Percentiles rank a stretch among this genome's conserved stretches.
Evolutionary conservation across 2,888 invertebrate species (phyloP).

Genomic region (Pherbina coryleti): DNA sequence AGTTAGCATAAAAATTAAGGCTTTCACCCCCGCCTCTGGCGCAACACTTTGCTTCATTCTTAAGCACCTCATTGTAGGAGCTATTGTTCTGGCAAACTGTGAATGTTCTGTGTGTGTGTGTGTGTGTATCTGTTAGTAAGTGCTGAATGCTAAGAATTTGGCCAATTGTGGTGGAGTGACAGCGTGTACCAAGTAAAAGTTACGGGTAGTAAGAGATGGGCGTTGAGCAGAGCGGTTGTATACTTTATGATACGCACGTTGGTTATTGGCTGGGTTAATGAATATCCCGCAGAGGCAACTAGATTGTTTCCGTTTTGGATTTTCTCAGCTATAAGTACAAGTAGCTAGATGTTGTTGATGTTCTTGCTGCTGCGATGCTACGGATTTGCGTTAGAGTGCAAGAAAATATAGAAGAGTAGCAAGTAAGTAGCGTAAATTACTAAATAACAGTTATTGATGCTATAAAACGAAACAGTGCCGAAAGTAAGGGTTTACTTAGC

Average conservation of each 20-base stretch:
- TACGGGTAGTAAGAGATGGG: neutral
- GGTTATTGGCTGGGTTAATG: conserved; percentile 27
- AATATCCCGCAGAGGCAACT: conserved; percentile 26
- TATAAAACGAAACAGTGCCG: conserved; percentile 14
- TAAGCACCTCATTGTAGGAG: neutral
- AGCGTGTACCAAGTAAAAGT: neutral
- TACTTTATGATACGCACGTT: conserved; percentile 25
- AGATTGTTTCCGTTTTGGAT: conserved; percentile 1
- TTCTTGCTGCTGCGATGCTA: neutral
- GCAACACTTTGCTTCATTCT: neutral
- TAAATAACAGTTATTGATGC: conserved; percentile 32
- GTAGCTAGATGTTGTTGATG: neutral
- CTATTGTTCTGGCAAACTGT: neutral
- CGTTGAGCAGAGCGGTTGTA: neutral
- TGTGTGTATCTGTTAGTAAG: neutral
- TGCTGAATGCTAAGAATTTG: neutral
- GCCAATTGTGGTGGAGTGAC: neutral
- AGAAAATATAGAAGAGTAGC: neutral
- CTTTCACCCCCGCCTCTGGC: neutral
- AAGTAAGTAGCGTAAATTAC: conserved; percentile 10
- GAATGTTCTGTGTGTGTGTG: neutral
- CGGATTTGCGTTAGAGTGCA: neutral
- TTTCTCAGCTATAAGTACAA: neutral
- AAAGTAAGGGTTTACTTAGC: conserved; percentile 16
- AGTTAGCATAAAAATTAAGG: conserved; percentile 48